phyloP scores from a whole-genome alignment of 2,797 vertebrate species.

The Scolopax rusticola region DNA sequence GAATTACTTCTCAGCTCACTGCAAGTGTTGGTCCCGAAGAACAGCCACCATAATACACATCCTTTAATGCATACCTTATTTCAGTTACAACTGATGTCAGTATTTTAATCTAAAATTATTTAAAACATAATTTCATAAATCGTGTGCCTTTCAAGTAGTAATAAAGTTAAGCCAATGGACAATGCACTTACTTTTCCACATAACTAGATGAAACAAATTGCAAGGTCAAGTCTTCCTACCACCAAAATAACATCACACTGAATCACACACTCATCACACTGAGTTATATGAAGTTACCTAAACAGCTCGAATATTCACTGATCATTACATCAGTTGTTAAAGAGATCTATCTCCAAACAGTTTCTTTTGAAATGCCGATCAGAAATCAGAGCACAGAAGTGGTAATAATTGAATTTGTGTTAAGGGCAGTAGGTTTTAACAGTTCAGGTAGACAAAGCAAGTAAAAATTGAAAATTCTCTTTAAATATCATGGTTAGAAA shows the following conservation, averaged over 20 bases:
- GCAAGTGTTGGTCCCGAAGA: background rate
- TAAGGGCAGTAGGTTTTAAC: background rate
- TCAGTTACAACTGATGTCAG: background rate
- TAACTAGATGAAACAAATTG: background rate
- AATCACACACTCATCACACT: background rate
- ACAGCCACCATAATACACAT: background rate
- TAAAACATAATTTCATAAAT: background rate
- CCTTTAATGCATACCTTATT: background rate
- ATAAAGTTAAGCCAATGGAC: background rate
- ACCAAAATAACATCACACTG: background rate
- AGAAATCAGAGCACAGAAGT: background rate
- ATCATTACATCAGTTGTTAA: background rate
- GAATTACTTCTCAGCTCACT: background rate
- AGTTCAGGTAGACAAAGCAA: background rate
- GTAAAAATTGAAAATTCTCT: background rate
- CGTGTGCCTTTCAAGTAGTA: background rate
- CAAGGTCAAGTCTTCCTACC: background rate
- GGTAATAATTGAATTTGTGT: background rate
- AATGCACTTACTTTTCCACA: background rate
- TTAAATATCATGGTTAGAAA: background rate
- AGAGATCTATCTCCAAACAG: background rate
- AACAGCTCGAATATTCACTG: background rate
- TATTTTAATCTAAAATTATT: background rate
- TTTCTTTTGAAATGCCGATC: background rate
- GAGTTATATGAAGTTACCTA: background rate